These are phyloP conservation scores for Equus quagga DNA, from an alignment of 2,113 vertebrate genomes.

Conservation along the genomic window DNA sequence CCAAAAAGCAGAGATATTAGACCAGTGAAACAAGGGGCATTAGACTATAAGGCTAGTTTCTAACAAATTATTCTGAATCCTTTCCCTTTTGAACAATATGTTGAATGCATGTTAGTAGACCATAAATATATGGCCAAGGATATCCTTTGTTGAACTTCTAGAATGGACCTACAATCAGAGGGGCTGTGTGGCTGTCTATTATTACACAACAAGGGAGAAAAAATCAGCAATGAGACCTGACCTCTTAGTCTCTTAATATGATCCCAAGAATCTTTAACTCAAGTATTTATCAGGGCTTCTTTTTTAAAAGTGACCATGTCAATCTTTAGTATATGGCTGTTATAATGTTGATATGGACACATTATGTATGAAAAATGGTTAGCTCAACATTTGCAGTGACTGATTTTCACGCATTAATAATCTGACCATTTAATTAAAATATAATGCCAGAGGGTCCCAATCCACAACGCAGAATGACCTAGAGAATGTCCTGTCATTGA, in stretches of 20 bases:
- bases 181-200: background rate
- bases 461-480: conserved; percentile 78
- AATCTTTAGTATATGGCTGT: conserved; percentile 80
- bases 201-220: background rate
- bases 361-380: conserved; percentile 85
- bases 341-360: conserved; percentile 77
- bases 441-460: conserved; percentile 76
- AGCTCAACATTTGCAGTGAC: conserved; percentile 75
- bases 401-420: conserved; percentile 82
- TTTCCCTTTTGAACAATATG: background rate
- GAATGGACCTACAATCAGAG: background rate
- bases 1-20: background rate
- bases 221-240: background rate
- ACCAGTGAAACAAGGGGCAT: background rate
- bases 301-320: conserved; percentile 74
- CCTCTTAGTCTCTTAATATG: background rate
- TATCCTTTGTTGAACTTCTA: background rate
- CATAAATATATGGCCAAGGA: background rate
- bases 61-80: background rate
- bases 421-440: conserved; percentile 80
- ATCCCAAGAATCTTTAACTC: conserved; percentile 37
- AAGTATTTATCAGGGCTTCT: conserved; percentile 69
- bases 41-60: background rate
- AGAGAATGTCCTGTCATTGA: conserved; percentile 80
- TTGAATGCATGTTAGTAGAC: background rate